Percentiles rank a stretch among this genome's conserved stretches.
These are phyloP conservation scores for Rana temporaria DNA, from an alignment of 2,113 vertebrate genomes.

Conservation along the genomic window DNA sequence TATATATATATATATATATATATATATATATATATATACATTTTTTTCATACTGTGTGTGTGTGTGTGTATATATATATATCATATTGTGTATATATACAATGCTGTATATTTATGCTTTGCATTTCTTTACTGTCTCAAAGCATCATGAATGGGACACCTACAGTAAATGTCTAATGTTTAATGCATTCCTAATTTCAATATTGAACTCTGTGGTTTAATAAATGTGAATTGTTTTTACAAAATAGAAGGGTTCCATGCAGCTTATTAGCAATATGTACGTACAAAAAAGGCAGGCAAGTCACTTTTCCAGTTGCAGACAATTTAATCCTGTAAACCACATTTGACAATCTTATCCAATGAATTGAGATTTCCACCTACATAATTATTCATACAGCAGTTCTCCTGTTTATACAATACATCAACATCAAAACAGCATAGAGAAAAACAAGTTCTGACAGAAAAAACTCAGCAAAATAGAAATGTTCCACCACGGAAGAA, in stretches of 20 bases:
- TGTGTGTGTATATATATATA: no score
- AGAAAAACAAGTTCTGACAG: conserved; percentile 40
- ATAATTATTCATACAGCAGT: conserved; percentile 39
- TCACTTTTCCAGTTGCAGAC: conserved; percentile 18
- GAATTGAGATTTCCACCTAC: conserved; percentile 38
- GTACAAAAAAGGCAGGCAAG: neutral
- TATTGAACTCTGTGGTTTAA: neutral
- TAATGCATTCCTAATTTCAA: no score
- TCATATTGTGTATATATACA: neutral
- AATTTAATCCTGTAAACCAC: conserved; percentile 26
- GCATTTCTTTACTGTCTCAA: no score
- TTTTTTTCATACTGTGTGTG: no score
- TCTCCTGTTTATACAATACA: conserved; percentile 35
- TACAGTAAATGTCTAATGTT: no score
- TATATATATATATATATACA: no score
- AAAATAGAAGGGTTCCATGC: neutral
- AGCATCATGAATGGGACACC: no score
- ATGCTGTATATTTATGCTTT: no score
- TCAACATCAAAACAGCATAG: conserved; percentile 27
- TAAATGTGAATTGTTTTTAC: conserved; percentile 21
- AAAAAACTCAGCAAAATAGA: neutral
- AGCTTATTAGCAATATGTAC: conserved; percentile 26
- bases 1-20: neutral
- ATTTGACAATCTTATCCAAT: conserved; percentile 26
- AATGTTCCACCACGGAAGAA: neutral